Base-by-base conservation (phyloP, 2,888 invertebrate genomes). In the Cantharis lateralis region DNA sequence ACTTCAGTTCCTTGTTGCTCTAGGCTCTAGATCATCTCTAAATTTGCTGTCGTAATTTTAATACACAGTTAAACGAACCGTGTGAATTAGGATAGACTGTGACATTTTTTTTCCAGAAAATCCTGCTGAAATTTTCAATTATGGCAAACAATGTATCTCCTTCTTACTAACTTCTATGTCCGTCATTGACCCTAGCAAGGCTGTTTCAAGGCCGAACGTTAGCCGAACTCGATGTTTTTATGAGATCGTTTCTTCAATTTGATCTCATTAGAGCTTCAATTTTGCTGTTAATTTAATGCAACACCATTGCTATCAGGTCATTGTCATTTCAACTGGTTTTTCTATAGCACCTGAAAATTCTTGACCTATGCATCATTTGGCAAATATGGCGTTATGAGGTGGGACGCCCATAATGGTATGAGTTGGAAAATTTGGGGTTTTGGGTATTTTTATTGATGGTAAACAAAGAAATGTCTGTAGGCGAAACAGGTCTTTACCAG, bases 121-220 rank as follows among this genome's bases (percentile, higher is more conserved):
- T 48, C n/a, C 9, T 7, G n/a, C 48, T 68, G 62, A 62, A 68
- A 62, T 28, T 77, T 77, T 77, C 74, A 72, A 71, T 71, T 71
- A 73, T 68, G 28, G 9, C 63, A 71, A 28, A 69, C 73, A 70
- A 78, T 78, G 74, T 76, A 78, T 71, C 75, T 75, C 73, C 71
- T 62, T 70, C 28, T 48, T 69, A 15, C 78, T 13, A 20, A 20
- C 18, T 66, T 66, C 75, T 63, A 77, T 83, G 84, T 82, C 84
- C 84, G 84, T 83, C 80, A 80, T 83, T 86, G 86, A 87, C 87
- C 86, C 86, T 83, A 83, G 84, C 88, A 89, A 89, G 89, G 89
- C 88, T 87, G 88, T 88, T 88, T 84, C 88, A 89, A 88, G 88
- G 88, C 86, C 88, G 88, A 86, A 84, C 87, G 85, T 88, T 88